Conservation (phyloP, 2,797 vertebrate genomes). For the Arnoldichthys spilopterus region DNA sequence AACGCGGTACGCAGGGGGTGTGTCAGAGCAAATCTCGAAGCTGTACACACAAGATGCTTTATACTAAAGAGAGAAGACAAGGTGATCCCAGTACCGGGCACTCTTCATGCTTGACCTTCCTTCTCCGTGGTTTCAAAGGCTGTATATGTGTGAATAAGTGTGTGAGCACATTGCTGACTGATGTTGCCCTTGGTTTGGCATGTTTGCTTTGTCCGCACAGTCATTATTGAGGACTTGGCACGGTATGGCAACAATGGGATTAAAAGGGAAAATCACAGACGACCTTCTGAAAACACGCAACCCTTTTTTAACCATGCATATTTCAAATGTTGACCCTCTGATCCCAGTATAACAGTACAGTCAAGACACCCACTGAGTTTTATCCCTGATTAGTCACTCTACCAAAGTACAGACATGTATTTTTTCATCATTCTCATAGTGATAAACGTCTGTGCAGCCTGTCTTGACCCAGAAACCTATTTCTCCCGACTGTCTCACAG, state of each 20-base stretch:
- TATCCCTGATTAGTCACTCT: constrained; percentile 45
- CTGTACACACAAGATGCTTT: not conserved
- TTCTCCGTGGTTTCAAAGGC: not conserved
- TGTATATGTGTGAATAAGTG: constrained; percentile 2
- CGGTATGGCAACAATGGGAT: no score
- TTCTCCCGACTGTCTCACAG: constrained; percentile 23
- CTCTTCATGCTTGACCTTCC: not conserved
- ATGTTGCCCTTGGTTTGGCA: constrained; percentile 3
- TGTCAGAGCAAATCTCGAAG: not conserved
- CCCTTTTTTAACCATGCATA: not conserved
- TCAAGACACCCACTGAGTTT: constrained; percentile 38
- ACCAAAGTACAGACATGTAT: constrained; percentile 4
- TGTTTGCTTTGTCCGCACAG: not conserved
- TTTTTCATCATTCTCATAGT: constrained; percentile 36
- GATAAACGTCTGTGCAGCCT: constrained; percentile 31
- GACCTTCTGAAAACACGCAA: not conserved
- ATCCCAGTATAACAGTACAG: constrained; percentile 26
- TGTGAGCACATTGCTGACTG: constrained; percentile 8
- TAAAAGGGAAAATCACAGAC: not conserved
- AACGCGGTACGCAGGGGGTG: not conserved
- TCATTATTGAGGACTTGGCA: not conserved
- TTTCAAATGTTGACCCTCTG: constrained; percentile 3
- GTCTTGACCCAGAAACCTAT: constrained; percentile 51
- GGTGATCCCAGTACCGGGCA: not conserved
- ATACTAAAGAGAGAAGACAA: no score